Evolutionary conservation across 2,888 invertebrate species (phyloP), one percentile per base, ranked within the genome.

Genomic region (Galerucella calmariensis): DNA sequence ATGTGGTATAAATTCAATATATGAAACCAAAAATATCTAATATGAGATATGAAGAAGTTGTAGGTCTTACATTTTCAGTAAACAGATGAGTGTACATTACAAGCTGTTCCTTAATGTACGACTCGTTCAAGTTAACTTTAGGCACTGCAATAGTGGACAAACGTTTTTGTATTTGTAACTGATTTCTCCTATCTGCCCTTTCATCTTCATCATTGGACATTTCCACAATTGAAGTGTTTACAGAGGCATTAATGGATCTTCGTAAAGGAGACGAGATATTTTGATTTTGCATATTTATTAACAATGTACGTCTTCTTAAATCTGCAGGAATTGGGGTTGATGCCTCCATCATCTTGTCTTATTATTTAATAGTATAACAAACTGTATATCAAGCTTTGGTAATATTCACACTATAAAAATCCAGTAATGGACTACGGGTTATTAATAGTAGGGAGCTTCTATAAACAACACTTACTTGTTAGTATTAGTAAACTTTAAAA

Each of bases 61-160:
- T 35, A 6, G 51, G 65, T 87, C 90, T 88, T 87, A 94, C 94
- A 90, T 95, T 95, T 88, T 94, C 94, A 78, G 93, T 91, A 84
- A 92, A 93, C n/a, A 95, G 90, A 83, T 94, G 93, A 65, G 94
- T 90, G 83, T 95, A 95, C 77, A 92, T 92, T 77, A 92, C 90
- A 79, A 94, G 92, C 79, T 94, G 94, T 80, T 94, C 93, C 84
- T 91, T 91, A 70, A 92, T 90, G 66, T 90, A 90, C 41, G 81
- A 75, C 24, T 83, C 81, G 65, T 80, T 81, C 14, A 81, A 67
- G 11, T 77, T 11, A 11, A 74, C 16, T 62, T 67, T 59, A 10
- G 63, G 63, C 10, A 67, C 66, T 9, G 77, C 75, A 58, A 79
- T 65, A 41, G 67, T 73, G 4, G 76, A 76, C 27, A 81, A 63